Percentiles rank a stretch among this genome's conserved stretches.
Conservation (phyloP, 2,113 vertebrate species). For the Pleuronectes platessa region DNA sequence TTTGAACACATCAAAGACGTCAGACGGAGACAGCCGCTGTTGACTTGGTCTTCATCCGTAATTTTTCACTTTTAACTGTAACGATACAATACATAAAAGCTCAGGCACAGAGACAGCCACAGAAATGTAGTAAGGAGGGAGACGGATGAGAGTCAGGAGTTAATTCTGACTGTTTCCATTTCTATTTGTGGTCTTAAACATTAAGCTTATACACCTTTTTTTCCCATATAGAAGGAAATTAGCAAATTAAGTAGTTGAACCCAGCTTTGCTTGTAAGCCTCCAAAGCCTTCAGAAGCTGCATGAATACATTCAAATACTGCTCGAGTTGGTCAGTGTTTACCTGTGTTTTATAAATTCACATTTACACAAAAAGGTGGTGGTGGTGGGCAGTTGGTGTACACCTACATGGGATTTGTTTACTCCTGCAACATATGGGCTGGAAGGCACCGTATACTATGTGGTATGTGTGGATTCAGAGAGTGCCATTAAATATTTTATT, state of each 20-base stretch:
- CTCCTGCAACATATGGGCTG: slow-evolving; percentile 51
- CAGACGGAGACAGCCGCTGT: neutral
- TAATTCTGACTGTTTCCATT: slow-evolving; percentile 14
- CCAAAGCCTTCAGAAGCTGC: slow-evolving; percentile 25
- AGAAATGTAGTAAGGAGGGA: neutral
- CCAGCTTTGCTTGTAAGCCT: slow-evolving; percentile 25
- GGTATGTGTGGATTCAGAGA: slow-evolving; percentile 43
- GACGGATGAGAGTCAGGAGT: neutral
- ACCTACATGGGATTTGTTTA: slow-evolving; percentile 27
- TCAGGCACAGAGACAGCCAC: neutral
- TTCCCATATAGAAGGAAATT: slow-evolving; percentile 34
- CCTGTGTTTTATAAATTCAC: slow-evolving; percentile 10
- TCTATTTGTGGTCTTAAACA: slow-evolving; percentile 27
- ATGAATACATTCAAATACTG: slow-evolving; percentile 11
- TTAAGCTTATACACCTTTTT: slow-evolving; percentile 12
- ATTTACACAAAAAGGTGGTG: neutral
- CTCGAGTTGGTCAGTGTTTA: no score
- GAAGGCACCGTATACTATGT: slow-evolving; percentile 24
- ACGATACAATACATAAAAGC: neutral
- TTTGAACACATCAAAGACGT: neutral
- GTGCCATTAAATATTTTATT: slow-evolving; percentile 68
- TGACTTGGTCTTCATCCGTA: neutral
- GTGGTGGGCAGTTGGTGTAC: neutral
- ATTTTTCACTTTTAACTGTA: slow-evolving; percentile 1
- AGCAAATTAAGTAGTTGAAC: slow-evolving; percentile 29